Conservation (phyloP, 2,888 invertebrate species). For the Netelia melanura region DNA sequence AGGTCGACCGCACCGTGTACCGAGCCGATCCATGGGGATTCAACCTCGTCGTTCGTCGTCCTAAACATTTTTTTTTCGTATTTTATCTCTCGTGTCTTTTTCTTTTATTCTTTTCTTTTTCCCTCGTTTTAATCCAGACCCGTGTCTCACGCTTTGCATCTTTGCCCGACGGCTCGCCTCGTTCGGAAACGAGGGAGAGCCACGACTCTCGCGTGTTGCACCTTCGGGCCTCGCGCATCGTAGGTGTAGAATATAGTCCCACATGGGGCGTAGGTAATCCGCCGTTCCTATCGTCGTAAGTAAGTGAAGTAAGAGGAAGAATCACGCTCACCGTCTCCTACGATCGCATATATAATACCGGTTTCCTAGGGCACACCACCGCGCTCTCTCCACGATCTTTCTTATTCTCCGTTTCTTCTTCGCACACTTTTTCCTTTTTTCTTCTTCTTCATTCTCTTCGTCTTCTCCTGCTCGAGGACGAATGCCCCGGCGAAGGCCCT, state of each 20-base stretch:
- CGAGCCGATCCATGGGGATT: constrained; percentile 55
- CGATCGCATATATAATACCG: constrained; percentile 70
- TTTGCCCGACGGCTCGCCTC: constrained; percentile 33
- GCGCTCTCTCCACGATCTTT: constrained; percentile 35
- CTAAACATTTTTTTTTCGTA: constrained; percentile 20
- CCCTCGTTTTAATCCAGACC: constrained; percentile 11
- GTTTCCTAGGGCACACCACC: constrained; percentile 66
- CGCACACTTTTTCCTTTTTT: constrained; percentile 11
- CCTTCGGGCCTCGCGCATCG: constrained; percentile 51
- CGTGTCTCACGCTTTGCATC: constrained; percentile 58
- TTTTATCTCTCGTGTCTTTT: background rate
- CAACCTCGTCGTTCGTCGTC: constrained; percentile 33
- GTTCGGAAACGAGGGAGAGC: constrained; percentile 10
- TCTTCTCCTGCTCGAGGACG: constrained; percentile 57
- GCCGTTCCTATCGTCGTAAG: constrained; percentile 60
- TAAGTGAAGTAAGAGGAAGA: constrained; percentile 59
- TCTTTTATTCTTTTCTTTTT: background rate
- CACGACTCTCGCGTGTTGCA: constrained; percentile 32
- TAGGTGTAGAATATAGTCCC: constrained; percentile 59
- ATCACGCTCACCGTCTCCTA: constrained; percentile 61
- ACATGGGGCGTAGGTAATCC: constrained; percentile 31
- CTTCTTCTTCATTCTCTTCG: constrained; percentile 34
- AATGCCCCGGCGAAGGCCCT: constrained; percentile 50
- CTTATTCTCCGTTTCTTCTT: constrained; percentile 34
- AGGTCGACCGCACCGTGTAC: constrained; percentile 59